phyloP scores from a whole-genome alignment of 2,888 invertebrate genomes.

The Vesta saturnalis region DNA sequence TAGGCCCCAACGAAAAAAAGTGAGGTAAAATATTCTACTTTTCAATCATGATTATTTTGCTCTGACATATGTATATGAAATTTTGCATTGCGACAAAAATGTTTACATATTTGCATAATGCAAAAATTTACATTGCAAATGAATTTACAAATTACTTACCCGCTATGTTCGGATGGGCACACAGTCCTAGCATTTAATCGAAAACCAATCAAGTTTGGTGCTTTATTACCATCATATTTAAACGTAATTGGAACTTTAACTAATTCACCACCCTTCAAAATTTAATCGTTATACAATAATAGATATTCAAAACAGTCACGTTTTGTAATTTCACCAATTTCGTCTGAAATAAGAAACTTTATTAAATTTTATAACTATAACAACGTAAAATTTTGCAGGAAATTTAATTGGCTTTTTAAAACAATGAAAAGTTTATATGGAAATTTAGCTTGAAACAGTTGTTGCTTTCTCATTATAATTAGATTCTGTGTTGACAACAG shows the following conservation, averaged over 20 bases:
- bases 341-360: slow-evolving; percentile 41
- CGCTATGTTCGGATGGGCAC: slow-evolving; percentile 47
- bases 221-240: slow-evolving; percentile 49
- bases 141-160: slow-evolving; percentile 42
- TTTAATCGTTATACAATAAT: slow-evolving; percentile 48
- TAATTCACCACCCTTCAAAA: slow-evolving; percentile 44
- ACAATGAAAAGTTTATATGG: neutral
- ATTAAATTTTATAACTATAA: slow-evolving; percentile 1
- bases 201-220: slow-evolving; percentile 51
- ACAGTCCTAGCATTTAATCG: slow-evolving; percentile 53
- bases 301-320: slow-evolving; percentile 45
- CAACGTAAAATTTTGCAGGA: neutral
- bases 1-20: too few species aligned
- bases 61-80: too few species aligned
- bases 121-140: slow-evolving; percentile 33
- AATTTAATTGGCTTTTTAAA: neutral
- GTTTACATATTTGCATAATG: slow-evolving; percentile 17
- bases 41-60: too few species aligned
- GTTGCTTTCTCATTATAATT: neutral
- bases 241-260: slow-evolving; percentile 47
- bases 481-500: neutral
- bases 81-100: slow-evolving; percentile 23
- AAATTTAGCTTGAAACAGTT: slow-evolving; percentile 2
- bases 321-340: slow-evolving; percentile 32
- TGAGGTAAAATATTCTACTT: too few species aligned